phyloP scores from a whole-genome alignment of 2,888 invertebrate genomes.

The Bruchidius siliquastri region DNA sequence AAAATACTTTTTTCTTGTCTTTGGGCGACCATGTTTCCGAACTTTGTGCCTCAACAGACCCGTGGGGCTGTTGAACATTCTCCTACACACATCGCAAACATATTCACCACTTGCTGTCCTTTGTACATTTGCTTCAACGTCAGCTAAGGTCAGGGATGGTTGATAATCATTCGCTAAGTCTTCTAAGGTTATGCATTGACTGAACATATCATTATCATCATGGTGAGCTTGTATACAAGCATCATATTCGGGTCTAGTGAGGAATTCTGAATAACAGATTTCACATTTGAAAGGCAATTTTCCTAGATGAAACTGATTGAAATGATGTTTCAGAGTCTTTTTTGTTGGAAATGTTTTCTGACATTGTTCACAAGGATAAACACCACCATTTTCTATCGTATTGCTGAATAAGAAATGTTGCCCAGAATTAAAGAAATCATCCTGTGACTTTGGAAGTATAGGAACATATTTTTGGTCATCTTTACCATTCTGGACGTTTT shows the following conservation, averaged over 20 bases:
- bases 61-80: constrained; percentile 36
- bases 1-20: constrained; percentile 39
- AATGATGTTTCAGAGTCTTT: constrained; percentile 36
- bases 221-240: constrained; percentile 32
- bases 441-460: constrained; percentile 29
- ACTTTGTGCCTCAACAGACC: constrained; percentile 41
- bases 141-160: constrained; percentile 17
- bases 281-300: constrained; percentile 41
- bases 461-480: constrained; percentile 27
- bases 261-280: constrained; percentile 36
- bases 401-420: constrained; percentile 37
- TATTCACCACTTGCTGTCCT: constrained; percentile 30
- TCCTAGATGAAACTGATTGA: constrained; percentile 38
- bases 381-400: constrained; percentile 20
- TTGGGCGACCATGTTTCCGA: constrained; percentile 38
- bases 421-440: constrained; percentile 30
- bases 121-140: constrained; percentile 19
- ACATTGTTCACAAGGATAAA: constrained; percentile 37
- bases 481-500: constrained; percentile 23
- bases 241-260: constrained; percentile 34
- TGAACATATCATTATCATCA: constrained; percentile 24
- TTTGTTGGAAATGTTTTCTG: constrained; percentile 33
- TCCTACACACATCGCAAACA: constrained; percentile 36
- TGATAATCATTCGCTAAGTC: constrained; percentile 30
- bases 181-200: constrained; percentile 37